Evolutionary conservation across 2,888 invertebrate species (phyloP), one percentile per base, ranked within the genome.

Genomic region (Orthonychiurus folsomi): DNA sequence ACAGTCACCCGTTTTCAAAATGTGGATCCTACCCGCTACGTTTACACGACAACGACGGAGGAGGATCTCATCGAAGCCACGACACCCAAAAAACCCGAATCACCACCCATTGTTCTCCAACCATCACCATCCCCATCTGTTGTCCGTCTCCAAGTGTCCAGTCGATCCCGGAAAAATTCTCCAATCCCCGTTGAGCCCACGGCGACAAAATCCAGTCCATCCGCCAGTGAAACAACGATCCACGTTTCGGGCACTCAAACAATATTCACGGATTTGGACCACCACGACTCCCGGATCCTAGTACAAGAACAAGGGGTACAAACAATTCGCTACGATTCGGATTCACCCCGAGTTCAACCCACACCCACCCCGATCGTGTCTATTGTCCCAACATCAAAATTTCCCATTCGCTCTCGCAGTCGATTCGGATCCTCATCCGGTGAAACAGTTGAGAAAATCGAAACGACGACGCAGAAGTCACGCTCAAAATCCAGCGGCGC

Each of bases 11-110:
- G 56, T 50, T 64, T 68, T 26, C 63, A 67, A 2, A 60, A 52
- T 20, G 66, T 69, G 15, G 65, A 66, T 27, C 71, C 72, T 23
- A 72, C 72, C 1, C 55, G 66, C 25, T 68, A 64, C 59, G 64
- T 67, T 9, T 68, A 68, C 59, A 56, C 60, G 55, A 65, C 68
- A 20, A 61, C 62, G 2, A 62, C 56, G 20, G 63, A 65, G 12
- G 63, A 66, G 37, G 54, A 56, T 23, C 55, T 60, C n/a, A 63
- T 58, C 15, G 53, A 63, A 1, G 66, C 69, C n/a, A 67, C 71
- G 27, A 24, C 48, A 23, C n/a, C 59, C 15, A n/a, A n/a, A n/a
- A n/a, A n/a, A n/a, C 27, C 26, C 56, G 3, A 56, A 25, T n/a
- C 27, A 27, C 56, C 27, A 27, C 27, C n/a, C n/a, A n/a, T n/a